These are phyloP conservation scores for Hypanus sabinus DNA, from an alignment of 2,113 vertebrate species.

Conservation along the genomic window DNA sequence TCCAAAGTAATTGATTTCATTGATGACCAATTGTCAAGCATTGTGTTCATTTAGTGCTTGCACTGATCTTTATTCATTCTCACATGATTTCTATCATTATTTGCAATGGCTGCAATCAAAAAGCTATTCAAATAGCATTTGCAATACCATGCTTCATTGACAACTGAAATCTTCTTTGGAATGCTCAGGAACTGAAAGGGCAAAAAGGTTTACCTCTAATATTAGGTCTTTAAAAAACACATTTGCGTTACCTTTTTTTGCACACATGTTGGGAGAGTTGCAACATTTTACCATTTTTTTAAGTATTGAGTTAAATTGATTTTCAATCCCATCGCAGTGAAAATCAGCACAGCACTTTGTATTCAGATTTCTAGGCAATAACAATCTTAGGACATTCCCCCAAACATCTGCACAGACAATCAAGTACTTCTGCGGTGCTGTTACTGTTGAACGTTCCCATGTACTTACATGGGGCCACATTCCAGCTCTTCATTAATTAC, in stretches of 20 bases:
- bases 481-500: background rate
- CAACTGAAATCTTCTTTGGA: background rate
- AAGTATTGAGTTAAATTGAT: background rate
- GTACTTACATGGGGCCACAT: background rate
- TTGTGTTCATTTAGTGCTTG: slow-evolving; percentile 22
- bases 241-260: background rate
- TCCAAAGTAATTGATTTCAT: slow-evolving; percentile 34
- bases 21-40: slow-evolving; percentile 21
- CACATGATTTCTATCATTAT: slow-evolving; percentile 17
- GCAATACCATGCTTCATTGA: background rate
- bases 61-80: background rate
- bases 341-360: no score
- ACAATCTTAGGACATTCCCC: background rate
- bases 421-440: background rate
- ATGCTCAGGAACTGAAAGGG: background rate
- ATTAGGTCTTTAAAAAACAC: background rate
- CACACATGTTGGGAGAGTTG: background rate
- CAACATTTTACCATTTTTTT: background rate
- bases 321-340: no score
- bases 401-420: background rate
- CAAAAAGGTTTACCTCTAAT: background rate
- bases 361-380: no score
- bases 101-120: slow-evolving; percentile 28
- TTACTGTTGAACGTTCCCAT: background rate
- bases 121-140: slow-evolving; percentile 33